Base-by-base conservation (phyloP, 2,797 vertebrate genomes). In the Coregonus ussuriensis region DNA sequence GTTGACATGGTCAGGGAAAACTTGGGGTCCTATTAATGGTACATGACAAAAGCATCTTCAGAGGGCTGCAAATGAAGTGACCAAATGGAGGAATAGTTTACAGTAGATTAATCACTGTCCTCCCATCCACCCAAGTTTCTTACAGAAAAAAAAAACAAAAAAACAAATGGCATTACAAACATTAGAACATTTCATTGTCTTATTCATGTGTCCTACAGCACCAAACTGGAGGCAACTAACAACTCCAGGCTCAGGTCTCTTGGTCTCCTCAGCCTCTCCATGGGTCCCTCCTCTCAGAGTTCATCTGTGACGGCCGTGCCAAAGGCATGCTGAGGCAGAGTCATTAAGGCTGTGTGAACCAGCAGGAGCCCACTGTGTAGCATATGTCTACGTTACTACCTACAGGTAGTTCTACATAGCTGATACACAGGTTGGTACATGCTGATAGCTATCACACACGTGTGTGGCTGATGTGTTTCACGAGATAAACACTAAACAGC, bases 341-440 rank as follows among this genome's bases (percentile, higher is more conserved):
- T 89, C 86, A 90, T 92, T 92, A 31, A 88, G 89, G 84, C 88
- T 85, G 92, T 86, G 87, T 88, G 91, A 88, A 85, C 89, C 84
- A 65, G 88, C 87, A 84, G 86, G 85, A 73, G 16, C 90, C 89
- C 82, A 77, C 91, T 79, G 90, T 87, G 93, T 83, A 88, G 88
- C 94, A 95, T 91, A 94, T 94, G 93, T 92, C 82, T 87, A 83
- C 77, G 87, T 94, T 93, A 87, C 77, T 84, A 85, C 89, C 87
- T 81, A 83, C 84, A 86, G 87, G 73, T 85, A 81, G 37, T 67
- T 9, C 41, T 47, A 78, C 77, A 78, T 35, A 59, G 59, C 31
- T 68, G 62, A 29, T 71, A 25, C 9, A 63, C 59, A 63, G 59
- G 21, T 63, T 1, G 21, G 18, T 56, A 56, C 18, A 63, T 63